These are phyloP conservation scores for Trissolcus japonicus DNA, from an alignment of 2,888 invertebrate genomes.

Conservation along the genomic window DNA sequence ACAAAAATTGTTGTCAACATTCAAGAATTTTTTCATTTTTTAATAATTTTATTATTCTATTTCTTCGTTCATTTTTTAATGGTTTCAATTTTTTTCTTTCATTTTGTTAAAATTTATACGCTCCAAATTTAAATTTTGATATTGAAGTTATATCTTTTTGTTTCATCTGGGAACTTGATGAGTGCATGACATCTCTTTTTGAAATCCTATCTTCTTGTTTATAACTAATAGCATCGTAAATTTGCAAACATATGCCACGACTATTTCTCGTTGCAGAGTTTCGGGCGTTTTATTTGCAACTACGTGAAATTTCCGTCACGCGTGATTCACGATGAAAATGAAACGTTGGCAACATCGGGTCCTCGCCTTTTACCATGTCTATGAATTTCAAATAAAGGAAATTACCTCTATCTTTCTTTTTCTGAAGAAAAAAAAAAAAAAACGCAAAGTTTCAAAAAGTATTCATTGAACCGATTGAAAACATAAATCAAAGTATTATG, in stretches of 20 bases:
- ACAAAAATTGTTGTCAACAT: too few species aligned
- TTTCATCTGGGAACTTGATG: neutral
- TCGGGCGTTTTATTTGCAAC: conserved; percentile 41
- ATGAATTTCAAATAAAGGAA: too few species aligned
- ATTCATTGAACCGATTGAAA: too few species aligned
- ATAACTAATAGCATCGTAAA: conserved; percentile 37
- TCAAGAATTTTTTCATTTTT: too few species aligned
- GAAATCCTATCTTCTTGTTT: conserved; percentile 12
- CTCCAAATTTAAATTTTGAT: neutral
- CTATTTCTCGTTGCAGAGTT: conserved; percentile 26
- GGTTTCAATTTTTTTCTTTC: neutral
- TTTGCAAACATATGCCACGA: conserved; percentile 22
- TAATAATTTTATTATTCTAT: too few species aligned
- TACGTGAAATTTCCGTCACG: conserved; percentile 38
- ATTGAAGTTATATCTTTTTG: too few species aligned
- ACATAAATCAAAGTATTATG: too few species aligned
- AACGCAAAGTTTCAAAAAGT: too few species aligned
- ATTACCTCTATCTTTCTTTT: neutral
- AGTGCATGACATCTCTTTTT: conserved; percentile 6
- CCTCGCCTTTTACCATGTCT: neutral
- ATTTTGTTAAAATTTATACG: neutral
- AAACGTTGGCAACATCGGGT: conserved; percentile 8
- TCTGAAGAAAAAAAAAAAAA: too few species aligned
- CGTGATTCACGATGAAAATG: conserved; percentile 36
- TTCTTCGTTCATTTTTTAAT: too few species aligned